Percentiles rank a stretch among this genome's conserved stretches.
These are phyloP conservation scores for Chironex yamaguchii DNA, from an alignment of 30 jellyfish, hydroid and myxozoan species.

Conservation along the genomic window DNA sequence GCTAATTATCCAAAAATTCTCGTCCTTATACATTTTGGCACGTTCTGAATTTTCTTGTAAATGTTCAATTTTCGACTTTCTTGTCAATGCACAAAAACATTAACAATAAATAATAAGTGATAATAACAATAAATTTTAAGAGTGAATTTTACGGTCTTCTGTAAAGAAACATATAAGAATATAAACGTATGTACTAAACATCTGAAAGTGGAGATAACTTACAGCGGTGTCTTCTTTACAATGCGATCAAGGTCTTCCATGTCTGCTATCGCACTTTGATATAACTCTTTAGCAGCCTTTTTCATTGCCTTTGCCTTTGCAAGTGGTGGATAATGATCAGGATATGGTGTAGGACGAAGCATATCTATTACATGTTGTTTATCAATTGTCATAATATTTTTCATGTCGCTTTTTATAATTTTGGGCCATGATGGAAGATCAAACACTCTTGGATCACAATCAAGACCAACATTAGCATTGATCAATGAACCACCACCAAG, in stretches of 20 bases:
- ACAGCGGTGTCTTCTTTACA: conserved; percentile 63
- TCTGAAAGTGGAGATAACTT: conserved; percentile 1
- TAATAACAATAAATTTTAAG: too few species aligned
- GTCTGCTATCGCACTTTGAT: too few species aligned
- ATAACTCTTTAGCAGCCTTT: conserved; percentile 60
- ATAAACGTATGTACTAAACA: too few species aligned
- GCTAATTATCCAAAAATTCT: too few species aligned
- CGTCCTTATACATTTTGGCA: too few species aligned
- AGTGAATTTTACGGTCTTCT: too few species aligned
- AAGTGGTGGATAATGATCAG: conserved; percentile 48
- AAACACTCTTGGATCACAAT: conserved; percentile 65
- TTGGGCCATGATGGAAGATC: conserved; percentile 60
- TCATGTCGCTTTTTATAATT: conserved; percentile 45
- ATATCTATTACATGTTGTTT: conserved; percentile 44
- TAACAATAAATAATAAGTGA: too few species aligned
- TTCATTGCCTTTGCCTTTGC: conserved; percentile 67
- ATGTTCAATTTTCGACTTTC: too few species aligned
- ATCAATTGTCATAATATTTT: conserved; percentile 13
- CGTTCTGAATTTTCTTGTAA: too few species aligned
- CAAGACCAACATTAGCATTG: conserved; percentile 76
- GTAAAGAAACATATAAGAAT: too few species aligned
- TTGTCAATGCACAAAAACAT: too few species aligned
- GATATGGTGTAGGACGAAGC: conserved; percentile 67
- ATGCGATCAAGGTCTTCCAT: conserved; percentile 63
- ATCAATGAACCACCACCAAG: conserved; percentile 86